Evolutionary conservation across 2,113 vertebrate species (phyloP).

Genomic region (Notarius lentiginosus): DNA sequence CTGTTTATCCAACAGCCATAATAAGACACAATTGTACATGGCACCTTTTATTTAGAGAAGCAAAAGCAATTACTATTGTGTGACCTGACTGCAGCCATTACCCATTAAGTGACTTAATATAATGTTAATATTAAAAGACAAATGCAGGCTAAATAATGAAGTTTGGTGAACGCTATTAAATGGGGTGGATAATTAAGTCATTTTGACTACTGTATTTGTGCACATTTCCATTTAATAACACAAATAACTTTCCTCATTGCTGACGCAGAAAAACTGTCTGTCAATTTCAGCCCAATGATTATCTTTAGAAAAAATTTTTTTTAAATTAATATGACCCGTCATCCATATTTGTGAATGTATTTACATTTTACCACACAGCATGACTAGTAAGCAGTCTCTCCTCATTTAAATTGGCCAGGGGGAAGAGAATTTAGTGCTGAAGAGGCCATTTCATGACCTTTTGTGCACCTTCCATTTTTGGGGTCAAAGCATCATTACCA

Average conservation of each 20-base stretch:
- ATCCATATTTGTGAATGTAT: slow-evolving; percentile 88
- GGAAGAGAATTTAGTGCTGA: slow-evolving; percentile 95
- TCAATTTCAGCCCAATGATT: slow-evolving; percentile 44
- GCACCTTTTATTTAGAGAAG: slow-evolving; percentile 57
- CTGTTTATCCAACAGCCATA: slow-evolving; percentile 61
- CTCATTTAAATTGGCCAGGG: slow-evolving; percentile 96
- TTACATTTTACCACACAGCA: slow-evolving; percentile 93
- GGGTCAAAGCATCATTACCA: slow-evolving; percentile 99
- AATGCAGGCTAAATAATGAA: slow-evolving; percentile 45
- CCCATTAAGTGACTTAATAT: slow-evolving; percentile 54
- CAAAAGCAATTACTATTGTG: slow-evolving; percentile 57
- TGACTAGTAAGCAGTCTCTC: slow-evolving; percentile 93
- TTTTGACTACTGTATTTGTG: slow-evolving; percentile 47
- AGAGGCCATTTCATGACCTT: slow-evolving; percentile 96
- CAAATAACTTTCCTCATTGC: slow-evolving; percentile 38
- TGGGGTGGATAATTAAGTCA: slow-evolving; percentile 48
- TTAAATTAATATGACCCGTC: slow-evolving; percentile 77
- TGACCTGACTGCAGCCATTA: slow-evolving; percentile 48
- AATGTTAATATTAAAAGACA: slow-evolving; percentile 54
- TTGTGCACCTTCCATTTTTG: slow-evolving; percentile 88
- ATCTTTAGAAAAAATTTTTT: slow-evolving; percentile 55
- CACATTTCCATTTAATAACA: slow-evolving; percentile 48
- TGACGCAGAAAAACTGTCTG: slow-evolving; percentile 42
- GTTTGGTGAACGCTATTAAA: slow-evolving; percentile 18
- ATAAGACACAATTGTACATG: slow-evolving; percentile 57